These are phyloP conservation scores for Cheilosia grossa DNA, from an alignment of 2,888 invertebrate species.

Conservation along the genomic window DNA sequence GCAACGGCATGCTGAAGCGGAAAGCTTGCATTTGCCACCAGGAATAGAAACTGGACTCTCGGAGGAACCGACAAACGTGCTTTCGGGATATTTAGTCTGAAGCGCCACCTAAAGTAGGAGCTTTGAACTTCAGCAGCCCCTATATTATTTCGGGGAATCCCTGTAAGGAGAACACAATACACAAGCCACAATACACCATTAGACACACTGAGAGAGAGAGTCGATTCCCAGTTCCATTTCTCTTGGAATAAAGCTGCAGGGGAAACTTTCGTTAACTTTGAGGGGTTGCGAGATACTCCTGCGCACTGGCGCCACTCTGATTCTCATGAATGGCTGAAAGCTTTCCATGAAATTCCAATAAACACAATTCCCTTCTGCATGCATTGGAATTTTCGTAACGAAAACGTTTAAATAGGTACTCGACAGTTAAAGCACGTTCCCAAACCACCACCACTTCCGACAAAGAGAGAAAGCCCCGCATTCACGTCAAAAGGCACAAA, in stretches of 20 bases:
- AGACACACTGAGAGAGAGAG: not conserved
- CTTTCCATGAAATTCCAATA: constrained; percentile 34
- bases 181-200: too few relatives aligned
- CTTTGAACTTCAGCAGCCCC: constrained; percentile 52
- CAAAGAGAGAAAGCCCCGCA: constrained; percentile 33
- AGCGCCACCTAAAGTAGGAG: constrained; percentile 65
- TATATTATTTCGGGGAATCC: constrained; percentile 3
- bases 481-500: constrained; percentile 43
- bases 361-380: constrained; percentile 34
- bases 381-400: constrained; percentile 62
- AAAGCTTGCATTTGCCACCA: constrained; percentile 67
- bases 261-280: constrained; percentile 68
- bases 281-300: constrained; percentile 52
- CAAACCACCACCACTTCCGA: constrained; percentile 59
- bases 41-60: constrained; percentile 30
- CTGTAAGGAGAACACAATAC: not conserved
- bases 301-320: constrained; percentile 26
- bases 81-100: constrained; percentile 64
- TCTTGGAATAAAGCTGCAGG: constrained; percentile 54
- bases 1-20: constrained; percentile 1
- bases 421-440: constrained; percentile 45
- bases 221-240: not conserved
- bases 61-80: constrained; percentile 42
- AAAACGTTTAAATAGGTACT: constrained; percentile 48
- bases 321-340: constrained; percentile 6